Conservation (phyloP, 2,113 vertebrate species). For the Lasiurus cinereus region DNA sequence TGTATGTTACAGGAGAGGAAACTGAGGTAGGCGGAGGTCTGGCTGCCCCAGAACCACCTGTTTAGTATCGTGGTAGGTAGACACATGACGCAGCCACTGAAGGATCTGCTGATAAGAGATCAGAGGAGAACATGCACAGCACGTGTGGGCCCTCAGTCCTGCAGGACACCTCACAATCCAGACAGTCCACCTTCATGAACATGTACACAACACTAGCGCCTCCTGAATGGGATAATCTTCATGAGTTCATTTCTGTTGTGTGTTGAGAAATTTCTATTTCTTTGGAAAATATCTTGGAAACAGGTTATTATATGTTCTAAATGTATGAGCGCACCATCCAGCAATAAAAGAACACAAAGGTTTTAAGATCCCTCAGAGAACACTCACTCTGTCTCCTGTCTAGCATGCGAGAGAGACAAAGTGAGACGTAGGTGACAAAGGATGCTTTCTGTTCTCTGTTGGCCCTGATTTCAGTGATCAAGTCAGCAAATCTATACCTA, state of each 20-base stretch:
- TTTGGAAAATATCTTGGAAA: neutral
- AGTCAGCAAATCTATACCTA: neutral
- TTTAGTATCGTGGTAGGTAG: neutral
- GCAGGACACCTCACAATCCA: neutral
- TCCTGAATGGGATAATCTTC: neutral
- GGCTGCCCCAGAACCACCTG: neutral
- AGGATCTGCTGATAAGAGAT: neutral
- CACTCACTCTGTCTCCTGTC: neutral
- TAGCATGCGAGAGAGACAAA: accelerated
- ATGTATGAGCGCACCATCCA: too few relatives aligned
- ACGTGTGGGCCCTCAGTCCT: neutral
- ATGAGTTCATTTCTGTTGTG: neutral
- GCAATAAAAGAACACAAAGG: neutral
- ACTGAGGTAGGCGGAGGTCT: too few relatives aligned
- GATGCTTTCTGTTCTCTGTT: neutral
- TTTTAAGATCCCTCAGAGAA: neutral
- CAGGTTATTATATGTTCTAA: too few relatives aligned
- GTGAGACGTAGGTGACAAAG: accelerated
- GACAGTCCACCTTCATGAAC: neutral
- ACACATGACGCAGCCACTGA: neutral
- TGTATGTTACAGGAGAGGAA: neutral
- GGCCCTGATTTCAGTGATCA: neutral
- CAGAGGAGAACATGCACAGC: neutral
- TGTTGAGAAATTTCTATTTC: neutral
- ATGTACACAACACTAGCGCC: accelerated